Conservation (phyloP, 2,113 vertebrate species). For the Numida meleagris region DNA sequence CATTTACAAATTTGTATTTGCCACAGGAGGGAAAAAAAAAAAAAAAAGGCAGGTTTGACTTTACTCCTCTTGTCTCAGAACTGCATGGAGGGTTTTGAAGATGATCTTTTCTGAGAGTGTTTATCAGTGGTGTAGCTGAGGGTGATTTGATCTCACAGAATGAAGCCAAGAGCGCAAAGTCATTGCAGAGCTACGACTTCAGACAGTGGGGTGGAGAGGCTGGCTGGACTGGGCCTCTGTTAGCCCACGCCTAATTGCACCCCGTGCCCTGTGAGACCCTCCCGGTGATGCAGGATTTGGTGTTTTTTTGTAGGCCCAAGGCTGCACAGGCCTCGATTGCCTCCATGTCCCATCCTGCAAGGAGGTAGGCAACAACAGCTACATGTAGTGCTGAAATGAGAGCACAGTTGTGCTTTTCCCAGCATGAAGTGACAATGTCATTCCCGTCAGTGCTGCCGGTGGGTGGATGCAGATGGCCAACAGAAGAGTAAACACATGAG, state of each 20-base stretch:
- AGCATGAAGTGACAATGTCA: background rate
- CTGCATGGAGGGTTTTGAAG: background rate
- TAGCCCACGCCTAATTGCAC: background rate
- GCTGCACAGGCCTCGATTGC: accelerated
- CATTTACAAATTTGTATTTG: background rate
- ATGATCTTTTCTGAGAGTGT: accelerated
- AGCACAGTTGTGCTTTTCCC: accelerated
- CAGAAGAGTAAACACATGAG: background rate
- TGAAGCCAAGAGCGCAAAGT: background rate
- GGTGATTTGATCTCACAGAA: background rate
- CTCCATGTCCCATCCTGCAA: accelerated
- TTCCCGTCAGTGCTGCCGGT: background rate
- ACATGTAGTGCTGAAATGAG: background rate
- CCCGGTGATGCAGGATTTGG: accelerated
- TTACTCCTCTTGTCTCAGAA: background rate
- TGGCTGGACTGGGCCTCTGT: background rate
- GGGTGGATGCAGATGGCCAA: background rate
- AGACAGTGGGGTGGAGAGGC: accelerated
- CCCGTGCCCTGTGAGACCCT: background rate
- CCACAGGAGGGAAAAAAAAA: background rate
- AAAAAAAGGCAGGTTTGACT: background rate
- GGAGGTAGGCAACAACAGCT: background rate
- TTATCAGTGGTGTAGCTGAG: background rate
- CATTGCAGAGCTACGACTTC: accelerated
- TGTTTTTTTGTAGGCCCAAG: accelerated